Base-by-base conservation (phyloP, 2,797 vertebrate species). In the Alexandromys oeconomus region DNA sequence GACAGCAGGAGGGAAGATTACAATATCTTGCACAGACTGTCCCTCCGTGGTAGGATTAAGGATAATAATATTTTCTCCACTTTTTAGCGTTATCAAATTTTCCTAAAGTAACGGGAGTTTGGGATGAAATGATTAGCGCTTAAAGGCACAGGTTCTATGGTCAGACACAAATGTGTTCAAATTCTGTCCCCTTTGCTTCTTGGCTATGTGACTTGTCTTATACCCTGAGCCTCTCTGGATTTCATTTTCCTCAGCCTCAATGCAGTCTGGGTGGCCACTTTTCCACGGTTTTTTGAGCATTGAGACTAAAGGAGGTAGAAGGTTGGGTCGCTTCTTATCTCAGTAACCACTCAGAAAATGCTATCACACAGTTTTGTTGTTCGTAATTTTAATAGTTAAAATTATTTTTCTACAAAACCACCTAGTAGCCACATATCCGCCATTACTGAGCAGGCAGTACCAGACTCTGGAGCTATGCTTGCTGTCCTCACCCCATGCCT, bases 331-430 rank as follows among this genome's bases (percentile, higher is more conserved):
- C 11, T 19, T 63, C 84, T 90, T 8, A 25, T 87, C 27, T 27
- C 6, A 65, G 34, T 10, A 5, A 46, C 51, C 37, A 17, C 77
- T 94, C 34, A 57, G n/a, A 61, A 87, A 89, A 89, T 40, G 54
- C 17, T 69, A 37, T 15, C 27, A 25, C 29, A 29, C 7, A 7
- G 61, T 73, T 80, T 57, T 48, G 31, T 25, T 59, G 19, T 17
- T 63, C 23, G 27, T 76, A 43, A 89, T 74, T 86, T 89, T 92
- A 81, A 69, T 17, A 73, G 74, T 81, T 65, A 92, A 76, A 79
- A 63, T 82, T 80, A 14, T n/a, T 43, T 43, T 76, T 25, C 17
- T 48, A 37, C 34, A 57, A 74, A 74, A 82, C 9, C 51, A 82
- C n/a, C 29, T 93, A 61, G 21, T 15, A 78, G 71, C 80, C 31